These are phyloP conservation scores for Catocala fraxini DNA, from an alignment of 2,888 invertebrate species.

Conservation along the genomic window DNA sequence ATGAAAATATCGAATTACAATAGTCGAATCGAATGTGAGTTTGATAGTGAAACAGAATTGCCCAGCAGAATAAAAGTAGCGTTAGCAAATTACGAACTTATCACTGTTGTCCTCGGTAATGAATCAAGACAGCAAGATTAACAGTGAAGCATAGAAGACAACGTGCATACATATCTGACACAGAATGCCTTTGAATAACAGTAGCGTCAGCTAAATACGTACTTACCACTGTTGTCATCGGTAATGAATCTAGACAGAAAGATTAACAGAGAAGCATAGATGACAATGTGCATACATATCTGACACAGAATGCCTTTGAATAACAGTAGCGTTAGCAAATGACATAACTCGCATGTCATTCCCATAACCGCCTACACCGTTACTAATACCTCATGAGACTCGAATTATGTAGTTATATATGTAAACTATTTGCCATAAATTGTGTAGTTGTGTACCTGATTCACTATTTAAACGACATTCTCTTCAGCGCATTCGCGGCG, in stretches of 20 bases:
- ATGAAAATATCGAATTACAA: too few species aligned
- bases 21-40: too few species aligned
- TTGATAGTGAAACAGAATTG: too few species aligned
- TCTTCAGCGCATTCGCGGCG: constrained; percentile 5
- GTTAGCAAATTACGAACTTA: too few species aligned
- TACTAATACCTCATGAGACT: constrained; percentile 25
- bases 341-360: constrained; percentile 8
- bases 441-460: constrained; percentile 18
- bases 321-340: constrained; percentile 8
- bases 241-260: too few species aligned
- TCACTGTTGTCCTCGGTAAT: too few species aligned
- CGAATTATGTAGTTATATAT: constrained; percentile 26
- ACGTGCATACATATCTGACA: constrained; percentile 5
- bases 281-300: not conserved
- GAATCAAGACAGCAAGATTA: too few species aligned
- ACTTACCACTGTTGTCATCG: too few species aligned
- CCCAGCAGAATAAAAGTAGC: too few species aligned
- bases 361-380: constrained; percentile 26
- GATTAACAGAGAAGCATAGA: not conserved
- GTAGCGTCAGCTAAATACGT: too few species aligned
- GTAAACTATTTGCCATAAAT: constrained; percentile 33
- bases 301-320: constrained; percentile 3
- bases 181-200: not conserved
- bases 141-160: not conserved
- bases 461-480: constrained; percentile 13